Conservation (phyloP, 2,888 invertebrate genomes). For the Ethmia dodecea region DNA sequence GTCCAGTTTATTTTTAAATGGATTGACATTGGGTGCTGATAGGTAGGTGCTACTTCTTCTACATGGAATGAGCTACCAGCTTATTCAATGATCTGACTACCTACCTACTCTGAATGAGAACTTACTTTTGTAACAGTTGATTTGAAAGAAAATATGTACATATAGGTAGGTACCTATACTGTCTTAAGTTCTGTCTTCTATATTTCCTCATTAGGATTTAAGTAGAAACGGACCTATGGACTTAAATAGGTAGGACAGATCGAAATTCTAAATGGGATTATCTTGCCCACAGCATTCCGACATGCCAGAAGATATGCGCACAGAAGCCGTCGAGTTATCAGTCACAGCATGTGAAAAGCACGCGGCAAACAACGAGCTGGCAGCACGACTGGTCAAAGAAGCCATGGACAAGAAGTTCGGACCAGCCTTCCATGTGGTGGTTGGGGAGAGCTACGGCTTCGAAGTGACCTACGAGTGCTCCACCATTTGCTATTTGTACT, state of each 20-base stretch:
- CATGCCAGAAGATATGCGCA: constrained; percentile 95
- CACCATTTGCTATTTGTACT: constrained; percentile 91
- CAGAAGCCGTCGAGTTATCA: constrained; percentile 92
- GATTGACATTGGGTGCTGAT: no score
- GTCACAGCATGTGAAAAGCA: constrained; percentile 97
- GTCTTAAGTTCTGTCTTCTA: no score
- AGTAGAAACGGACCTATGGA: no score
- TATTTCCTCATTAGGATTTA: no score
- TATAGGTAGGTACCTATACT: no score
- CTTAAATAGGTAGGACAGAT: background rate
- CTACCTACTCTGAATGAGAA: no score
- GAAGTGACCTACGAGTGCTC: constrained; percentile 95
- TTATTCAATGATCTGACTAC: no score
- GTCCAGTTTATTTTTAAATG: no score
- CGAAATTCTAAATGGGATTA: background rate
- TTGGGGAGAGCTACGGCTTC: constrained; percentile 97
- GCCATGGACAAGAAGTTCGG: constrained; percentile 97
- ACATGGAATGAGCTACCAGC: no score
- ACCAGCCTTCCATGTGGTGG: constrained; percentile 95
- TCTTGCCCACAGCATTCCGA: constrained; percentile 85
- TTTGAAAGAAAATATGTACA: no score
- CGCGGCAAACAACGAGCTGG: constrained; percentile 90
- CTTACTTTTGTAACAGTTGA: no score
- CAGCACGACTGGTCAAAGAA: constrained; percentile 96
- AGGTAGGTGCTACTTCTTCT: no score